Evolutionary conservation across 1,140 invertebrate species (phyloP), one percentile per base, ranked within the genome.

Genomic region (Trichonephila clavipes): DNA sequence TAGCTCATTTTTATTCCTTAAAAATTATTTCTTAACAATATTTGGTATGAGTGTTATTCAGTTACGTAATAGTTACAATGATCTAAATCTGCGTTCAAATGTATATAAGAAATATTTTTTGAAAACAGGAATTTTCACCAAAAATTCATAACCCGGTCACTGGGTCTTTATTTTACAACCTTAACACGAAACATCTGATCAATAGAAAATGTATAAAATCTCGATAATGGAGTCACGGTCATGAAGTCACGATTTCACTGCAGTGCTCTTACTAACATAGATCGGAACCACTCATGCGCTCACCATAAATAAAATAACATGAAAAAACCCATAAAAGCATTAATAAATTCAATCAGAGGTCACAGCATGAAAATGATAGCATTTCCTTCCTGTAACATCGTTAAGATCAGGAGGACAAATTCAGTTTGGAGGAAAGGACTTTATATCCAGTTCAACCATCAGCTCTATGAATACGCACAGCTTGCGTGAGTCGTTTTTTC

Each of bases 221-320:
- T 28, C 34, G 24, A 77, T 77, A 77, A 77, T 77, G 72, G 72
- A 40, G 72, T 77, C 72, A 40, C 34, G 72, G 72, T 34, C 34
- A 77, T 77, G 28, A 28, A 34, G 72, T 34, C 72, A 34, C 72
- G 72, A 18, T 77, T 77, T 77, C 72, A 77, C 72, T 77, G 72
- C 34, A 64, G 62, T 51, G 5, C 51, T 51, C 10, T 51, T 16
- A 77, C 72, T 77, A 28, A 77, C 72, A 77, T 14, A 77, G 28
- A 34, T 12, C 6, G 28, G 16, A 28, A 28, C 34, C 14, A 40
- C 16, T 77, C 72, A 77, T 34, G 24, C 28, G 34, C 34, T 19
- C 28, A 34, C 34, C 18, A 28, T 24, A 69, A 24, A 19, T 64
- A 64, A 19, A 69, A 77, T 28, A 72, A 40, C 18, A 16, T 6